Base-by-base conservation (phyloP, 2,113 vertebrate genomes). In the Trematomus loennbergii region DNA sequence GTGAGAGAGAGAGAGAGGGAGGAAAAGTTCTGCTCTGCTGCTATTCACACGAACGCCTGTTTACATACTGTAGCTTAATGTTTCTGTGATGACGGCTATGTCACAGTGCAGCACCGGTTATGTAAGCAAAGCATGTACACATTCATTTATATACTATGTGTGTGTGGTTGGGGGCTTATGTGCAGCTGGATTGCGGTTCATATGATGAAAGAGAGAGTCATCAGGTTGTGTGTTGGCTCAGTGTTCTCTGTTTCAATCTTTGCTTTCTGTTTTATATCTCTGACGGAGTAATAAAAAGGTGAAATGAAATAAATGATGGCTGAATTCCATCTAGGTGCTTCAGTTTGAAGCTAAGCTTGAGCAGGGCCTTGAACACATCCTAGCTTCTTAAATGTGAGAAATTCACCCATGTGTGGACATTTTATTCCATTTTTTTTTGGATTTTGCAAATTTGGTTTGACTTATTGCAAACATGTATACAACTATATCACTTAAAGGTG, bases 31-130 rank as follows among this genome's bases (percentile, higher is more conserved):
- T 76, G 83, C 67, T 90, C 64, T 12, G 48, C 17, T 64, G 70
- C 65, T 79, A 57, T 25, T 68, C 48, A 79, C 52, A 58, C 40
- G 12, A 68, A 68, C 16, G 3, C 50, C 48, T 76, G 82, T 84
- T 87, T 81, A 84, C 29, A 74, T 72, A 33, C 82, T 77, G 73
- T 20, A 63, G 48, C 74, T 69, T 77, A 67, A 81, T 78, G 84
- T 81, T 52, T 77, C 60, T 83, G 80, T 66, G 74, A 83, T 81
- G 77, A 72, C 10, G 54, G 46, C 36, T 43, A 43, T 7, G 63
- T 76, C 52, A 77, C 72, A 48, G 79, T 4, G 17, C 60, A 58
- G 25, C 20, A 20, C 17, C 1, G 5, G 68, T 69, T 83, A 64
- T 82, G 75, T 67, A 79, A 73, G 67, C 72, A 86, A 72, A 67